Conservation (phyloP, 2,888 invertebrate genomes). For the Empis stercorea region DNA sequence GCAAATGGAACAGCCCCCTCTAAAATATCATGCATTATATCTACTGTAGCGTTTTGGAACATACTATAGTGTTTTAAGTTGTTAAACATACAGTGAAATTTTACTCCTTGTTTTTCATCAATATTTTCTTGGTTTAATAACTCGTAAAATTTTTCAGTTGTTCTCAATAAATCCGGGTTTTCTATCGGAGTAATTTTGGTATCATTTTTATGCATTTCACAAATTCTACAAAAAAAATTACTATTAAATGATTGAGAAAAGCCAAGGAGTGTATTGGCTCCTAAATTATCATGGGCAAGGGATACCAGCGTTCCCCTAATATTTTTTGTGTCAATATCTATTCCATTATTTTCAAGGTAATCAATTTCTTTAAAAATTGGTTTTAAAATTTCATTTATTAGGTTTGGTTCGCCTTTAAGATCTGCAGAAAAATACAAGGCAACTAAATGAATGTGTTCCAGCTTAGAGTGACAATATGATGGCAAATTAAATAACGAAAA, state of each 20-base stretch:
- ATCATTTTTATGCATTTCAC: not conserved
- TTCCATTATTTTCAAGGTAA: not conserved
- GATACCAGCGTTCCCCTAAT: not conserved
- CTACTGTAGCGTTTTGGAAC: not conserved
- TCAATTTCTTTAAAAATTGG: not conserved
- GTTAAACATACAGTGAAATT: slow-evolving; percentile 1
- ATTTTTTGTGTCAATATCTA: not conserved
- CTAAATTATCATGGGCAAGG: slow-evolving; percentile 3
- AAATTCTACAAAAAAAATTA: slow-evolving; percentile 2
- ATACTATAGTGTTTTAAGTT: not conserved
- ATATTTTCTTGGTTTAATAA: too few relatives aligned
- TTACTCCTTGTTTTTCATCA: not conserved
- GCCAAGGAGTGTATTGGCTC: slow-evolving; percentile 1
- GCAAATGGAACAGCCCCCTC: slow-evolving; percentile 4
- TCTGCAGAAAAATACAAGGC: slow-evolving; percentile 2
- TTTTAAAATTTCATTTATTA: slow-evolving; percentile 2
- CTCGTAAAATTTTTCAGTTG: too few relatives aligned
- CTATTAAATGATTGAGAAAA: slow-evolving; percentile 1
- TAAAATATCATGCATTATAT: slow-evolving; percentile 3
- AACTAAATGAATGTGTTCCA: slow-evolving; percentile 2
- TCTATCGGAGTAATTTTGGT: not conserved
- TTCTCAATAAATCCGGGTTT: not conserved
- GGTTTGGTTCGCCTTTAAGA: not conserved
- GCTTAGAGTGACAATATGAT: not conserved
- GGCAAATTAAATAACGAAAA: slow-evolving; percentile 1